Conservation (phyloP, 1,140 invertebrate genomes). For the Drosophila nasuta region DNA sequence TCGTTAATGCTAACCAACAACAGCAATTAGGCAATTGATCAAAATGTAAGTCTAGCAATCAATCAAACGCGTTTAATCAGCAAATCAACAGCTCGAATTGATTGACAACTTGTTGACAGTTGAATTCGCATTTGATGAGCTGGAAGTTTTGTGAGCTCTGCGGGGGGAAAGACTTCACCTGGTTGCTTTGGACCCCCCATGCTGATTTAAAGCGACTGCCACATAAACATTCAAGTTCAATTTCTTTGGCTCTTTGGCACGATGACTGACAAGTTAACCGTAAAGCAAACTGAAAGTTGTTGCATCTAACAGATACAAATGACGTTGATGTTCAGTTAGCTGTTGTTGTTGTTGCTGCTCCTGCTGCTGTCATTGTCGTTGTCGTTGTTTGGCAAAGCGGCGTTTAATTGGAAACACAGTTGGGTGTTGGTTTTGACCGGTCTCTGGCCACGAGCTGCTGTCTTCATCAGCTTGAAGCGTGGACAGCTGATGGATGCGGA, state of each 20-base stretch:
- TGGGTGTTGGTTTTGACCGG: slow-evolving; percentile 78
- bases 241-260: slow-evolving; percentile 43
- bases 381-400: slow-evolving; percentile 69
- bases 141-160: background rate
- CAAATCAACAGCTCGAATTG: slow-evolving; percentile 41
- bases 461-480: slow-evolving; percentile 67
- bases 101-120: slow-evolving; percentile 52
- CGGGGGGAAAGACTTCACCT: background rate
- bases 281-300: slow-evolving; percentile 77
- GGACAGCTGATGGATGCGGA: slow-evolving; percentile 78
- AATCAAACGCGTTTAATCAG: slow-evolving; percentile 43
- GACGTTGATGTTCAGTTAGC: slow-evolving; percentile 40
- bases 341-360: slow-evolving; percentile 26
- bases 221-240: slow-evolving; percentile 79
- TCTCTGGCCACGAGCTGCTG: slow-evolving; percentile 52
- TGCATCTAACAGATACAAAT: slow-evolving; percentile 57
- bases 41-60: slow-evolving; percentile 36
- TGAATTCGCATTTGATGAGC: slow-evolving; percentile 30
- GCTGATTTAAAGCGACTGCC: slow-evolving; percentile 47
- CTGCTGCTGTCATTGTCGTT: slow-evolving; percentile 9
- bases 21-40: slow-evolving; percentile 7
- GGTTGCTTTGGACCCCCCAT: slow-evolving; percentile 34
- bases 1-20: background rate
- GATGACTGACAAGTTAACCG: slow-evolving; percentile 53
- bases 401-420: slow-evolving; percentile 83